Conservation (phyloP, 2,113 vertebrate genomes). For the Globicephala melas region DNA sequence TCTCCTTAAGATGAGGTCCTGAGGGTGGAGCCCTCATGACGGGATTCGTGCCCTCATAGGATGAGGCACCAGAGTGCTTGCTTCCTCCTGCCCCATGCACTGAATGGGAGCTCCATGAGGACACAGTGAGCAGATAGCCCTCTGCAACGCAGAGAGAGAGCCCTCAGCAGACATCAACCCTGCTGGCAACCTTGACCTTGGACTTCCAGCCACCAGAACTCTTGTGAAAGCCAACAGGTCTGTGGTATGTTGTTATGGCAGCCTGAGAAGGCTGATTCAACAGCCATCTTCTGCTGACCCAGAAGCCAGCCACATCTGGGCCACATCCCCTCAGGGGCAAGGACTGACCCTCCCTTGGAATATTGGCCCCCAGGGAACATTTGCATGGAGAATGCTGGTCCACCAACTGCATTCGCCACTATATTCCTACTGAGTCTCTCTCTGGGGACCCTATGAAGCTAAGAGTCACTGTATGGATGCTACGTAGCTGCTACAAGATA, state of each 20-base stretch:
- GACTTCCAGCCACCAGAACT: neutral
- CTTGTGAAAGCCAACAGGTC: neutral
- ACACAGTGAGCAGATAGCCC: neutral
- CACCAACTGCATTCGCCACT: neutral
- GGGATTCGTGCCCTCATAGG: neutral
- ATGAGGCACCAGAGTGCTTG: neutral
- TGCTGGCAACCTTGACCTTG: neutral
- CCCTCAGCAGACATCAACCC: neutral
- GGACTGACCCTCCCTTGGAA: neutral
- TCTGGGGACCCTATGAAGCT: neutral
- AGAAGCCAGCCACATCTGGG: neutral
- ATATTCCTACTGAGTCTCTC: neutral
- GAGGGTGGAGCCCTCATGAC: neutral
- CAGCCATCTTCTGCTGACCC: neutral
- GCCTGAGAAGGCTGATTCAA: neutral
- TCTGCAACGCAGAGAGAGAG: neutral
- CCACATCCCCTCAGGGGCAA: neutral
- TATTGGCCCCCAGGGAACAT: neutral
- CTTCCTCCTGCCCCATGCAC: neutral
- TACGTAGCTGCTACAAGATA: neutral
- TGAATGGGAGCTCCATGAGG: neutral
- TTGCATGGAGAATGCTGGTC: neutral
- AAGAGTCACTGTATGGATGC: neutral
- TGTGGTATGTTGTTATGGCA: neutral
- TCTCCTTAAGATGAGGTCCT: neutral